Evolutionary conservation across 2,888 invertebrate genomes (phyloP), one percentile per base, ranked within the genome.

Genomic region (Lissocephala sabroskyi): DNA sequence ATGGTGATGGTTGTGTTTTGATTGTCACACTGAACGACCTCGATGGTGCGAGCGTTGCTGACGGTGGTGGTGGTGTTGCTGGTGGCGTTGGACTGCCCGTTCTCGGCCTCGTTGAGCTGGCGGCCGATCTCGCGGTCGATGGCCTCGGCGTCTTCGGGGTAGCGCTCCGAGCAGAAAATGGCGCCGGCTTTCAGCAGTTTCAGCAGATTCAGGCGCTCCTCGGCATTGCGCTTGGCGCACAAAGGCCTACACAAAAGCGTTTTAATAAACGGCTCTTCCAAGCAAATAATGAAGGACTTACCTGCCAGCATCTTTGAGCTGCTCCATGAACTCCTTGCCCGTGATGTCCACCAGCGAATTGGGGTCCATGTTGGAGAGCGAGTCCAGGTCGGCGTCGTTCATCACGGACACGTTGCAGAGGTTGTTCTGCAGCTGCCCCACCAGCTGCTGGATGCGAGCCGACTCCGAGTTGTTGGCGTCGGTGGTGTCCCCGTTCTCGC

Each of bases 301-400:
- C 88, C 92, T 88, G 79, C 93, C 93, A 68, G 94, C 93, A 86
- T 94, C 94, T 84, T 94, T 83, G 7, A 84, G 68, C 53, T 83
- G 84, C 26, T 84, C 84, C 80, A 84, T 83, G 80, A 94, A 94
- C 65, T 89, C 89, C 81, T 90, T 90, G 62, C 89, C 91, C 23
- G 92, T 90, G 75, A 95, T 92, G 79, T 95, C 94, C 49, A 92
- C 91, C 73, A 95, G 87, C 58, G 93, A 93, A 62, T 95, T 94
- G 5, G 94, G 94, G 85, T 95, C 94, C 94, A 95, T 95, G 80
- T 95, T 94, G 52, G 94, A 93, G 35, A 95, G 86, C 16, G 94
- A 87, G 80, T 95, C 95, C 81, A 95, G 85, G 79, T 95, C 95
- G 57, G 92, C 91, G 54, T 93, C 94, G 54, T 93, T 93, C 55